Conservation (phyloP, 2,888 invertebrate species). For the Leucophora obtusa region DNA sequence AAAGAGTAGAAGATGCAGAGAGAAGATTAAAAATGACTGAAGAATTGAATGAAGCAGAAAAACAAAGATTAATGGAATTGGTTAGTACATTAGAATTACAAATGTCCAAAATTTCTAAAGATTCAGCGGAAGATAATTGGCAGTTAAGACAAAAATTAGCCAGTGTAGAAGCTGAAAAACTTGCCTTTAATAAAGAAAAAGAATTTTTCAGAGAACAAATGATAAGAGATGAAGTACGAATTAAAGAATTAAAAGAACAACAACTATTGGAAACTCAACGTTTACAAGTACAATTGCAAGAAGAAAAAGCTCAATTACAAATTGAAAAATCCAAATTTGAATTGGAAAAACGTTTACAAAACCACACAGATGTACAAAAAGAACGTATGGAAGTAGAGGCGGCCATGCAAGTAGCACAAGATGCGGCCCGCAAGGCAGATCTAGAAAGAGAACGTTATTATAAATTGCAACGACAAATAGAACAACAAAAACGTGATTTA, state of each 20-base stretch:
- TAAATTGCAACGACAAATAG: conserved; percentile 75
- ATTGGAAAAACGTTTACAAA: conserved; percentile 71
- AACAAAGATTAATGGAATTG: conserved; percentile 75
- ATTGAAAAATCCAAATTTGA: conserved; percentile 75
- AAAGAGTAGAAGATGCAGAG: conserved; percentile 73
- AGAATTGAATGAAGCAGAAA: conserved; percentile 73
- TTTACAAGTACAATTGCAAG: conserved; percentile 72
- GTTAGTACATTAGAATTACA: conserved; percentile 76
- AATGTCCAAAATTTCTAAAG: conserved; percentile 73
- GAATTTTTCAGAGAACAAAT: conserved; percentile 75
- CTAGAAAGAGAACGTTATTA: conserved; percentile 75
- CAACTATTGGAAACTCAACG: conserved; percentile 74
- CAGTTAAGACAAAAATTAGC: conserved; percentile 75
- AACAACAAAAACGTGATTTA: conserved; percentile 74
- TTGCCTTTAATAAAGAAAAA: conserved; percentile 76
- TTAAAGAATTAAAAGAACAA: conserved; percentile 74
- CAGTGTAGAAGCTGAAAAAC: conserved; percentile 75
- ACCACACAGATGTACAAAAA: conserved; percentile 68
- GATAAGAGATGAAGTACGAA: conserved; percentile 74
- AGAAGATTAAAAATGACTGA: conserved; percentile 72
- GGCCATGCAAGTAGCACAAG: conserved; percentile 76
- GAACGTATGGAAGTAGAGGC: conserved; percentile 75
- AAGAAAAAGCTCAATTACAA: conserved; percentile 72
- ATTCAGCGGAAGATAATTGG: conserved; percentile 78
- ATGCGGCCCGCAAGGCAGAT: conserved; percentile 76